Evolutionary conservation across 1,140 invertebrate species (phyloP).

Genomic region (Medauroidea extradentata): DNA sequence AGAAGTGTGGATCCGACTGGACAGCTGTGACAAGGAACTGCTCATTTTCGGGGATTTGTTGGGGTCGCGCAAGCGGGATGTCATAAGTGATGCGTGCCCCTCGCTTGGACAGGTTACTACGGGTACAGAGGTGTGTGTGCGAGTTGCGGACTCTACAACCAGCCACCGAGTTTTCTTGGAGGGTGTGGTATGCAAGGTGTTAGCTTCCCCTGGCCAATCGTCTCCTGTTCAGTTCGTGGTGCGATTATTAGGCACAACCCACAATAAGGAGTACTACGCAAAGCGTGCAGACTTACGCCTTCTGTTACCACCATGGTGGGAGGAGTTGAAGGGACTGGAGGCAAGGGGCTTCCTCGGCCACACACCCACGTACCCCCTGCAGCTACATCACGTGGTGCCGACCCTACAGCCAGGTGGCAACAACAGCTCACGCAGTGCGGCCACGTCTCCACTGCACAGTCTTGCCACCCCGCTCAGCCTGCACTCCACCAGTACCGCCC

Average conservation of each 20-base stretch:
- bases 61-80: conserved; percentile 67
- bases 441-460: conserved; percentile 49
- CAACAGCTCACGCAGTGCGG: conserved; percentile 26
- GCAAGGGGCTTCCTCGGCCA: conserved; percentile 16
- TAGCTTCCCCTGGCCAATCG: conserved; percentile 51
- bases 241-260: conserved; percentile 51
- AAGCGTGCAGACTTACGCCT: conserved; percentile 85
- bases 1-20: conserved; percentile 70
- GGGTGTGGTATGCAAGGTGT: conserved; percentile 72
- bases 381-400: conserved; percentile 26
- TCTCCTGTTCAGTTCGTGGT: conserved; percentile 77
- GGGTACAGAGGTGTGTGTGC: conserved; percentile 62
- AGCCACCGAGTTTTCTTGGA: conserved; percentile 69
- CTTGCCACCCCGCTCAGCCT: conserved; percentile 43
- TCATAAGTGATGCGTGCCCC: conserved; percentile 91
- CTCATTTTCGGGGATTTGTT: conserved; percentile 50
- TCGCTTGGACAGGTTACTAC: conserved; percentile 67
- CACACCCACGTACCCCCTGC: conserved; percentile 15
- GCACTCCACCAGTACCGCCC: conserved; percentile 42
- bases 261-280: conserved; percentile 53
- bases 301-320: conserved; percentile 89
- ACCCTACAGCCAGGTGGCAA: conserved; percentile 19
- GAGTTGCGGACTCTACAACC: conserved; percentile 47
- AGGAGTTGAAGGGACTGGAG: conserved; percentile 77
- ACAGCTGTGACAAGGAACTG: conserved; percentile 57